phyloP scores from a whole-genome alignment of 2,113 vertebrate genomes.

The Himantopus leucocephalus region DNA sequence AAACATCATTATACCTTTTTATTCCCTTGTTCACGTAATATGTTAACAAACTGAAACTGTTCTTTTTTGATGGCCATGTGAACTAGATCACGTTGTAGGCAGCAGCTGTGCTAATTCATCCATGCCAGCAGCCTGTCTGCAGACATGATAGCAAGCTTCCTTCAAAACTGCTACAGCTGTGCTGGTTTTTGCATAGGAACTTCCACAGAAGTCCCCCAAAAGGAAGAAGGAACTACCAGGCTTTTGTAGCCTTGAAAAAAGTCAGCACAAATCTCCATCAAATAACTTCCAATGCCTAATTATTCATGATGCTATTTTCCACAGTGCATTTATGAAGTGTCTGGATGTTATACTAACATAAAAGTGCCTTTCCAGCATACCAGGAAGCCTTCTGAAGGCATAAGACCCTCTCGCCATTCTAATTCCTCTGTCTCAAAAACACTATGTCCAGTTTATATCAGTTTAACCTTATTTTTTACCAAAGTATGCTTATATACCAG shows the following conservation, averaged over 20 bases:
- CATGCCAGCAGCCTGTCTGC: conserved; percentile 3
- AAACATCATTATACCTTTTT: not conserved
- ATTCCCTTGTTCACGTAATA: not conserved
- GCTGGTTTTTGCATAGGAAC: not conserved
- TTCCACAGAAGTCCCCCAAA: not conserved
- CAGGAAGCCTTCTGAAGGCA: not conserved
- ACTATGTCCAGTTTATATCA: not conserved
- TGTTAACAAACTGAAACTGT: not conserved
- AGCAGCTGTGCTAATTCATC: conserved; percentile 35
- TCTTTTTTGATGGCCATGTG: not conserved
- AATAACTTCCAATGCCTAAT: not conserved
- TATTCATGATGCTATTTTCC: not conserved
- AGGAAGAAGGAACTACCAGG: not conserved
- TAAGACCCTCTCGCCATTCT: not conserved
- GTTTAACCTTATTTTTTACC: not conserved
- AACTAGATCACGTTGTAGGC: not conserved
- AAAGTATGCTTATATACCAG: not conserved
- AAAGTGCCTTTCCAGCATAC: not conserved
- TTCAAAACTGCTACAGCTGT: conserved; percentile 20
- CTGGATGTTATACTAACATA: not conserved
- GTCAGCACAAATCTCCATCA: not conserved
- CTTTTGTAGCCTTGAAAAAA: not conserved
- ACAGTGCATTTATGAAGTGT: not conserved
- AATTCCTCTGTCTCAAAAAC: not conserved
- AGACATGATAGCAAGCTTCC: conserved; percentile 1